Conservation (phyloP, 2,797 vertebrate genomes). For the Diplodus sargus region DNA sequence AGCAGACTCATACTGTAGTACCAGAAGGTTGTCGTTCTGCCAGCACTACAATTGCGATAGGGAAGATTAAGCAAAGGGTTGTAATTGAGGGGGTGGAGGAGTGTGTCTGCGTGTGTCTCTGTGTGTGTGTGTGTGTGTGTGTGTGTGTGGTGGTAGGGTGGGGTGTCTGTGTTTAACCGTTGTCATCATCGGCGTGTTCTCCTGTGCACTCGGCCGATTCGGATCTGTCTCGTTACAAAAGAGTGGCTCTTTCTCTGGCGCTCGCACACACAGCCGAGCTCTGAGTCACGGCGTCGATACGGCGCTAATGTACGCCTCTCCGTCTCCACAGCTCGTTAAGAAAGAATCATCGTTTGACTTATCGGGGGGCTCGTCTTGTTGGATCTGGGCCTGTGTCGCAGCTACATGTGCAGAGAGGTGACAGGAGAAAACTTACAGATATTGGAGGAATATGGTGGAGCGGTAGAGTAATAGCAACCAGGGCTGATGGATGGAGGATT, state of each 20-base stretch:
- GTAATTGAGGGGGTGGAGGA: constrained; percentile 67
- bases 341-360: constrained; percentile 59
- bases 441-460: constrained; percentile 11
- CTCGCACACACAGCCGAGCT: constrained; percentile 31
- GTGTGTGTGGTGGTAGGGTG: constrained; percentile 10
- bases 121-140: constrained; percentile 1
- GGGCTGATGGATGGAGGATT: not conserved
- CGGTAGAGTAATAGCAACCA: constrained; percentile 4
- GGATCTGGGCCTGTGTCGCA: constrained; percentile 20
- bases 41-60: constrained; percentile 51
- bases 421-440: not conserved
- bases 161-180: constrained; percentile 54
- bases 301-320: constrained; percentile 38
- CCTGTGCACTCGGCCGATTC: constrained; percentile 52
- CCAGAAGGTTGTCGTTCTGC: constrained; percentile 51
- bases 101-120: constrained; percentile 4
- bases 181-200: constrained; percentile 62
- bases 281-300: constrained; percentile 54
- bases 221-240: constrained; percentile 68
- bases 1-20: constrained; percentile 15
- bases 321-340: constrained; percentile 62
- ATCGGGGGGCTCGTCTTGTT: constrained; percentile 47
- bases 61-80: constrained; percentile 72
- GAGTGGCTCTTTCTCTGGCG: constrained; percentile 50
- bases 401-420: constrained; percentile 4